Evolutionary conservation across 1,140 invertebrate genomes (phyloP), one percentile per base, ranked within the genome.

Genomic region (Panulirus ornatus): DNA sequence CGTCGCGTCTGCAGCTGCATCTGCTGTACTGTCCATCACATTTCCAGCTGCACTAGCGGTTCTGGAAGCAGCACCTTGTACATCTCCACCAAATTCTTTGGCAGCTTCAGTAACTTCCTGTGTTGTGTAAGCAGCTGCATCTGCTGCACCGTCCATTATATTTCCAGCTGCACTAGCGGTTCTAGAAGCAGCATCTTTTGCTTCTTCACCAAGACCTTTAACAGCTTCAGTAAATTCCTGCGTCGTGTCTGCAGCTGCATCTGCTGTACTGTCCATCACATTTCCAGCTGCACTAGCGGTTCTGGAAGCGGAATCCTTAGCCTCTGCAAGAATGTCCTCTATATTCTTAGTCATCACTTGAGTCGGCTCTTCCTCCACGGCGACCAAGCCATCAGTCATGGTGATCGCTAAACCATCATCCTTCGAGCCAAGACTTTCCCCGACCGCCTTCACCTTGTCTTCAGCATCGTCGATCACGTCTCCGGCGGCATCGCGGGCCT

Each of bases 151-250:
- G 0, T 58, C 76, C 8, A 11, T 51, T 22, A 30, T 38, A 30
- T 27, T 78, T 27, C 66, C 87, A 11, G 66, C 87, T 66, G 42
- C 87, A 27, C 42, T 78, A 14, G 22, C 38, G 22, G 42, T 78
- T 40, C 22, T 58, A 1, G 22, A 47, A 2, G 40, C 36, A 0
- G 66, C 54, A n/a, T 58, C 86, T 34, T 78, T 76, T 36, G 19
- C 47, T 87, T 8, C 73, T 27, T 36, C 85, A 1, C 16, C 73
- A n/a, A 3, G 16, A 38, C 78, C 85, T 2, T 54, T 44, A 27
- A n/a, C 73, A 40, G 73, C 71, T 54, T 16, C 85, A 6, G 73
- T 47, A n/a, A 34, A 58, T 40, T 51, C 85, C 5, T 36, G 42
- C 19, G 8, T 47, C 11, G 27, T 47, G 16, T 27, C 85, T 30